These are phyloP conservation scores for Rhynchomys soricoides DNA, from an alignment of 2,113 vertebrate genomes.

Conservation along the genomic window DNA sequence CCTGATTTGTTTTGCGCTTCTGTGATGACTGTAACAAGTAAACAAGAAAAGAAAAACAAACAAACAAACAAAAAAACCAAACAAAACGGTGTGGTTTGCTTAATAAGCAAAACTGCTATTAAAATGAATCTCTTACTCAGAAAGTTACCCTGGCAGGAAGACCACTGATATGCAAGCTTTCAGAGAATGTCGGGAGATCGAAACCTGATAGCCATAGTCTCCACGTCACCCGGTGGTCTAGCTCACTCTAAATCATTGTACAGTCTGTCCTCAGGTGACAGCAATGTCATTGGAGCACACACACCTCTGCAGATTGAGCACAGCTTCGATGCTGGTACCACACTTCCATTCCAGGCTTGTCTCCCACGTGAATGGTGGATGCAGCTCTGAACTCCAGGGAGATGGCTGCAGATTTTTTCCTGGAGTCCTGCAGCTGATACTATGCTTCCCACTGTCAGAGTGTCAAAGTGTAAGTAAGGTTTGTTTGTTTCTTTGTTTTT, in stretches of 20 bases:
- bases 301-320: neutral
- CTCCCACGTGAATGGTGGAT: neutral
- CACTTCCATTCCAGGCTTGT: fast-evolving
- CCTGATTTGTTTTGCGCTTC: constrained; percentile 85
- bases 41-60: constrained; percentile 37
- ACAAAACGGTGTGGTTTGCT: constrained; percentile 76
- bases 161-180: constrained; percentile 81
- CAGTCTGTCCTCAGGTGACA: neutral
- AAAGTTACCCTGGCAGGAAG: constrained; percentile 79
- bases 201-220: constrained; percentile 76
- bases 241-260: constrained; percentile 10
- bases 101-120: constrained; percentile 83
- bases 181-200: constrained; percentile 10
- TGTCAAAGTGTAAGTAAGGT: neutral
- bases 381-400: neutral
- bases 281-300: fast-evolving
- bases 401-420: neutral
- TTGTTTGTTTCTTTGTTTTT: too few relatives aligned
- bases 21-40: constrained; percentile 81
- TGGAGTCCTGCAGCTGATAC: neutral
- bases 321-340: too few relatives aligned
- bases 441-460: neutral
- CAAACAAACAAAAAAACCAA: neutral
- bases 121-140: constrained; percentile 81
- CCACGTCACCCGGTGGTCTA: constrained; percentile 68